These are phyloP conservation scores for Myotis lucifugus DNA, from an alignment of 2,113 vertebrate genomes.

Conservation along the genomic window DNA sequence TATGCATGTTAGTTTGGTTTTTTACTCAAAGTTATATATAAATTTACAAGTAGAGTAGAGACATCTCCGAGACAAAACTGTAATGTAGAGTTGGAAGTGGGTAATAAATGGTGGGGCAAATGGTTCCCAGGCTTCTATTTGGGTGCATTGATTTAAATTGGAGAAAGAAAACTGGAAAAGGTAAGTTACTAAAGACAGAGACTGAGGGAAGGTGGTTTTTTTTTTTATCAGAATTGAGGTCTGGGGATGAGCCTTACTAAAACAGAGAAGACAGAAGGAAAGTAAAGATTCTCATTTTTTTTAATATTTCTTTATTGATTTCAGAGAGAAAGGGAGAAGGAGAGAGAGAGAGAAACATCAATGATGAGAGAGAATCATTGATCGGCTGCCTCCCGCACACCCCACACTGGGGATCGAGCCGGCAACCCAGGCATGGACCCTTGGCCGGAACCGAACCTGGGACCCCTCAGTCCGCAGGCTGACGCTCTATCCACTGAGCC, in stretches of 20 bases:
- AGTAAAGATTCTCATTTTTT: not conserved
- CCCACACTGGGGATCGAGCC: no score
- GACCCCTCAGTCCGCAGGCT: no score
- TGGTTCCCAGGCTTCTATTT: not conserved
- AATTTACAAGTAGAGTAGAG: not conserved
- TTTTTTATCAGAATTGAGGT: not conserved
- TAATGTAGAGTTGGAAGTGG: not conserved
- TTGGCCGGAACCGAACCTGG: no score
- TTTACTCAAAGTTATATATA: not conserved
- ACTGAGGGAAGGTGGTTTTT: not conserved
- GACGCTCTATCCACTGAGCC: no score
- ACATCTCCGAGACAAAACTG: not conserved
- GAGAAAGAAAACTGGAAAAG: not conserved
- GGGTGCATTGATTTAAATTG: not conserved
- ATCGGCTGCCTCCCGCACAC: no score
- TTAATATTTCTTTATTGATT: no score
- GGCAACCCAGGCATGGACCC: no score
- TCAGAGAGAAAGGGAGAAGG: no score
- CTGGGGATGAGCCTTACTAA: not conserved
- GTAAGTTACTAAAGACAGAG: not conserved
- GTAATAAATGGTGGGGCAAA: not conserved
- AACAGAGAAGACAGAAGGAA: not conserved
- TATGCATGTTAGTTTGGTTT: not conserved
- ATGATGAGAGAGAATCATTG: no score
- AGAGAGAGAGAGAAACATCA: no score